phyloP scores from a whole-genome alignment of 2,797 vertebrate genomes.

The Phoebastria nigripes region DNA sequence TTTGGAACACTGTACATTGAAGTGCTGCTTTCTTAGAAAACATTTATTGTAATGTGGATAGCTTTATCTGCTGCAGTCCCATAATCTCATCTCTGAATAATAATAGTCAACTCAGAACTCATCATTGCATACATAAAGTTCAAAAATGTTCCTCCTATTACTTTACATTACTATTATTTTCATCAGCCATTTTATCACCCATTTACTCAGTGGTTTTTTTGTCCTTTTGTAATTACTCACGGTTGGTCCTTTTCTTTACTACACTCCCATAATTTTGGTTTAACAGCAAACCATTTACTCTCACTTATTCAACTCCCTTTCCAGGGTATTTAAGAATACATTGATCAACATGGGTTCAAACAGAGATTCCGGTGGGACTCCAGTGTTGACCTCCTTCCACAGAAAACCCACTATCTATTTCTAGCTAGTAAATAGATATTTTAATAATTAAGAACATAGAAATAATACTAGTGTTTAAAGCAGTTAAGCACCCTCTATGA shows the following conservation, averaged over 20 bases:
- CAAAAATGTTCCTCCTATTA: background rate
- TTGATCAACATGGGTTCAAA: background rate
- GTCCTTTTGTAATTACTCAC: background rate
- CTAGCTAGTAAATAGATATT: background rate
- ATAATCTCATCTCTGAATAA: background rate
- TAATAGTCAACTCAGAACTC: background rate
- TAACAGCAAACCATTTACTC: background rate
- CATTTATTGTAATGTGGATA: background rate
- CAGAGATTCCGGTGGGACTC: background rate
- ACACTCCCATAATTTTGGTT: background rate
- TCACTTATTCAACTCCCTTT: background rate
- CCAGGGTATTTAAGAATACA: background rate
- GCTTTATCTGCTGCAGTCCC: background rate
- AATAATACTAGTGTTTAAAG: background rate
- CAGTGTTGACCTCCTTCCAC: background rate
- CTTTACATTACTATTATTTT: background rate
- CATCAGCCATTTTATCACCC: background rate
- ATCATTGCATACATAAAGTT: background rate
- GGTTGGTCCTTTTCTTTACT: background rate
- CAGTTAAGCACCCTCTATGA: background rate
- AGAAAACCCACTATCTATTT: background rate
- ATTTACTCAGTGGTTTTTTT: background rate
- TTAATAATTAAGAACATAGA: background rate
- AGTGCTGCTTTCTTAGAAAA: background rate
- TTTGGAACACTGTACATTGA: background rate